Conservation (phyloP, 2,797 vertebrate species). For the Microchirus variegatus region DNA sequence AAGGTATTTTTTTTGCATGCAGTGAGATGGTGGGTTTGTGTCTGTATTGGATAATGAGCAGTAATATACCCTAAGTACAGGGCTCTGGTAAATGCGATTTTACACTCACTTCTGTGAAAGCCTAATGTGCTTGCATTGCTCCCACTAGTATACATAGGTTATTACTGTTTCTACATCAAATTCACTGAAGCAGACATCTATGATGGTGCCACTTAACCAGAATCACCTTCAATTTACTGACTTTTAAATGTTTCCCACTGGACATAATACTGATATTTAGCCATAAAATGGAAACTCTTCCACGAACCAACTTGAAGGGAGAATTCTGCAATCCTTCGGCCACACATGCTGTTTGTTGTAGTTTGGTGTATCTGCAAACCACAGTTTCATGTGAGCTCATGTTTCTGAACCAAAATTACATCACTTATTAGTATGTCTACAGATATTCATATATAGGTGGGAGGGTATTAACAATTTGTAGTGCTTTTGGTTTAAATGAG, state of each 20-base stretch:
- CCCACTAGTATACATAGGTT: conserved; percentile 16
- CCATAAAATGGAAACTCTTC: conserved; percentile 6
- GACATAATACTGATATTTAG: conserved; percentile 27
- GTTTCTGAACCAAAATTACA: no score
- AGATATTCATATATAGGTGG: no score
- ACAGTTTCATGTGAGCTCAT: no score
- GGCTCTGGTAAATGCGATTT: conserved; percentile 32
- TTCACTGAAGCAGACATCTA: conserved; percentile 27
- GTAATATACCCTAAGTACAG: conserved; percentile 17
- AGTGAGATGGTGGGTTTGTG: conserved; percentile 30
- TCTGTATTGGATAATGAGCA: conserved; percentile 33
- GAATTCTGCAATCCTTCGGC: conserved; percentile 18
- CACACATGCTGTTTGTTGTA: conserved; percentile 31
- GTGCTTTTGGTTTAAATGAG: no score
- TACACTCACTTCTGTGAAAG: conserved; percentile 19
- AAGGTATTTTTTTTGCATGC: conserved; percentile 41
- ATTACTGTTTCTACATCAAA: conserved; percentile 20
- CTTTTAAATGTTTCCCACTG: conserved; percentile 26
- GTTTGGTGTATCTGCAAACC: no score
- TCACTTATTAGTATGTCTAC: no score
- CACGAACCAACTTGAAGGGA: background rate
- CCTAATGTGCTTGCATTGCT: conserved; percentile 15
- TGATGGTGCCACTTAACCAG: conserved; percentile 25
- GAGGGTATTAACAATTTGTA: no score
- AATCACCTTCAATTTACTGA: conserved; percentile 26